Evolutionary conservation across 2,888 invertebrate species (phyloP).

Genomic region (Archips xylosteana): DNA sequence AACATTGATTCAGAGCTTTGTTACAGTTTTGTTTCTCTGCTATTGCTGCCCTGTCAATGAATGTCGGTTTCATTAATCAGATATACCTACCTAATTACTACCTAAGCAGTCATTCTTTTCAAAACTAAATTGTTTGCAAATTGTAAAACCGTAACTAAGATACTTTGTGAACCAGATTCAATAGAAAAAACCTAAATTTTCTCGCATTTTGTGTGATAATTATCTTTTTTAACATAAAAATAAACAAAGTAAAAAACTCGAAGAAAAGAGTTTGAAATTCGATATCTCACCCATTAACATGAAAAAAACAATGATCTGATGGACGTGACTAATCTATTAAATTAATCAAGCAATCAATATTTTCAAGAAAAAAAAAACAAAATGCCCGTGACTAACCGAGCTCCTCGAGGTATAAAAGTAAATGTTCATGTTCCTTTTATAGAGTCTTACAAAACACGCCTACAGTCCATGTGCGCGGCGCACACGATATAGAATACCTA

Average conservation of each 20-base stretch:
- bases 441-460: constrained; percentile 57
- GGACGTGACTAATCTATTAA: background rate
- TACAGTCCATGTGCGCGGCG: constrained; percentile 49
- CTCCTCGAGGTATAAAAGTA: constrained; percentile 37
- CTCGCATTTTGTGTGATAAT: background rate
- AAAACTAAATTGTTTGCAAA: constrained; percentile 1
- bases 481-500: constrained; percentile 74
- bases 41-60: constrained; percentile 2
- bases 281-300: background rate
- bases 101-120: constrained; percentile 9
- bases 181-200: background rate
- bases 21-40: constrained; percentile 47
- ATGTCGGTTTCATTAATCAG: constrained; percentile 10
- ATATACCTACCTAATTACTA: constrained; percentile 11
- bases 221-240: background rate
- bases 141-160: constrained; percentile 1
- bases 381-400: constrained; percentile 7
- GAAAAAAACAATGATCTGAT: background rate
- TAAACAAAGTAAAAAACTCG: background rate
- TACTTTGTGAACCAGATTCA: constrained; percentile 1
- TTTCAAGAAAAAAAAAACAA: constrained; percentile 1
- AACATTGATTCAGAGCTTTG: constrained; percentile 53
- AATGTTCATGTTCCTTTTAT: constrained; percentile 58
- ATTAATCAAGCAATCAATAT: background rate
- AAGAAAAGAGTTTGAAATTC: background rate